These are phyloP conservation scores for Noctua comes DNA, from an alignment of 2,888 invertebrate species.

Conservation along the genomic window DNA sequence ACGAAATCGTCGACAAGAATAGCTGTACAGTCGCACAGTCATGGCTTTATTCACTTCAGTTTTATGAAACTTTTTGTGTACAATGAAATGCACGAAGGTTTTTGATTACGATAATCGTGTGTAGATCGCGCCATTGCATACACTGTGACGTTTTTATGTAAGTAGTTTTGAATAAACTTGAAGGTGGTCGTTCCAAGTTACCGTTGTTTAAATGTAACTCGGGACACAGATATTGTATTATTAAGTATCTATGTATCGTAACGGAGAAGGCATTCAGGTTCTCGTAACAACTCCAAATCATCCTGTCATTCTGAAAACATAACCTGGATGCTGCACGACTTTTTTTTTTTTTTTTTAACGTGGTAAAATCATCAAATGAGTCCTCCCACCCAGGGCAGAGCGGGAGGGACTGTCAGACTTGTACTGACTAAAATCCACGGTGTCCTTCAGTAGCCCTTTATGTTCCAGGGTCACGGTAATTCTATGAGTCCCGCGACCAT, in stretches of 20 bases:
- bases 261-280: background rate
- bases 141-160: conserved; percentile 2
- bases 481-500: too few relatives aligned
- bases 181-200: background rate
- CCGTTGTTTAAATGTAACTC: background rate
- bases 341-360: too few relatives aligned
- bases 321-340: background rate
- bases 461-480: too few relatives aligned
- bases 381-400: too few relatives aligned
- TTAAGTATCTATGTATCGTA: background rate
- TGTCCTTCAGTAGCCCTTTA: too few relatives aligned
- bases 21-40: background rate
- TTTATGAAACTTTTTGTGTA: conserved; percentile 5
- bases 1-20: conserved; percentile 24
- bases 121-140: conserved; percentile 14
- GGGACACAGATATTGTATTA: background rate
- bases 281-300: too few relatives aligned
- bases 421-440: too few relatives aligned
- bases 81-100: conserved; percentile 10
- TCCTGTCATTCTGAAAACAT: too few relatives aligned
- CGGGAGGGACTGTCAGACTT: too few relatives aligned
- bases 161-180: background rate
- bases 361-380: too few relatives aligned
- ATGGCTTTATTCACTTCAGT: conserved; percentile 11
- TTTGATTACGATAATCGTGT: conserved; percentile 12